Conservation (phyloP, 1,140 invertebrate species). For the Neodiprion pinetum region DNA sequence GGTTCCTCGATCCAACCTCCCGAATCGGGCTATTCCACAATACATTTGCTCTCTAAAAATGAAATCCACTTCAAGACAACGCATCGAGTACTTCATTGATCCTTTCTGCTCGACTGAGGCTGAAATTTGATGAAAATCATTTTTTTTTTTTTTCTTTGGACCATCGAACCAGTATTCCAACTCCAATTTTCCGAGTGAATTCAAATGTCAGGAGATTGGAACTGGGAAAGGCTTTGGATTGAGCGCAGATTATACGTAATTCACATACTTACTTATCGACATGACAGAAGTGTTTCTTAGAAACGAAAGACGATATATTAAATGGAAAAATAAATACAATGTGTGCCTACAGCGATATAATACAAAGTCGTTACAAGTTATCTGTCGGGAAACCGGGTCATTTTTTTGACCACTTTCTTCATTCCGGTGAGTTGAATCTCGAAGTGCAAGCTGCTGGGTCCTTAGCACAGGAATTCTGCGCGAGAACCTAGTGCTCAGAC, state of each 20-base stretch:
- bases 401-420: not conserved
- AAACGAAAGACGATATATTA: constrained; percentile 49
- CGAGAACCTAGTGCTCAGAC: not conserved
- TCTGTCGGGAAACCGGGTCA: not conserved
- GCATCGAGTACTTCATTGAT: too few species aligned
- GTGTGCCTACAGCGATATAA: constrained; percentile 54
- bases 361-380: constrained; percentile 46
- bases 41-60: too few species aligned
- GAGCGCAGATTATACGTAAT: not conserved
- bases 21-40: too few species aligned
- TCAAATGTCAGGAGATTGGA: not conserved
- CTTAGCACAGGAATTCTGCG: not conserved
- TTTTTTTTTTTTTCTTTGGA: not conserved
- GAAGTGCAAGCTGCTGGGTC: not conserved
- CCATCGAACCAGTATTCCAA: not conserved
- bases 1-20: not conserved
- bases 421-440: not conserved
- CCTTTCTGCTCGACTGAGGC: too few species aligned
- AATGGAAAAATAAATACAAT: constrained; percentile 59
- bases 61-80: too few species aligned
- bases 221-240: not conserved
- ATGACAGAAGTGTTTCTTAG: constrained; percentile 29
- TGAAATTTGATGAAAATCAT: not conserved
- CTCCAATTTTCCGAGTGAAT: not conserved
- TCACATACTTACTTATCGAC: not conserved